Base-by-base conservation (phyloP, 2,797 vertebrate genomes). In the Acrossocheilus wenchowensis region DNA sequence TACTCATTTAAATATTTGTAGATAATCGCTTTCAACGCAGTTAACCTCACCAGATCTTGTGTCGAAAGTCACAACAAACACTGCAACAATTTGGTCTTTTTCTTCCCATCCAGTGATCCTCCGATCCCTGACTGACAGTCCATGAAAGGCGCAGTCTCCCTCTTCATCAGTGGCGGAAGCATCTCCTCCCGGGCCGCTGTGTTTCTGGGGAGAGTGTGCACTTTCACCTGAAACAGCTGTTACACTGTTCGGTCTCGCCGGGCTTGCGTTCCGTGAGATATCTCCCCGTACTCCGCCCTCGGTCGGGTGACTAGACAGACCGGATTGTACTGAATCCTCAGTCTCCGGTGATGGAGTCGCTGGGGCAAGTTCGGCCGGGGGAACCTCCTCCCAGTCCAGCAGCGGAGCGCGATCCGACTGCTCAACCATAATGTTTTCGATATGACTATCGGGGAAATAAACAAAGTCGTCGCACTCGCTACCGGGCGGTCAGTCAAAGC, bases 31-130 rank as follows among this genome's bases (percentile, higher is more conserved):
- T 36, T 68, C 15, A 68, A 68, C 66, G 78, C 52, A 45, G 7
- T 34, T 77, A 57, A 19, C n/a, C 94, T 96, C 90, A 99, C 98
- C 98, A 87, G 97, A 97, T 95, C 98, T 96, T 0, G 98, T 96
- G 82, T 98, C 97, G 94, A 99, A 99, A 73, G 98, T 98, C 54
- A 99, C 97, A 87, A 99, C 97, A 84, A 99, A 99, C 84, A 99
- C 97, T 0, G 98, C 95, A 92, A 98, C 95, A 91, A 99, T 97
- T 92, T 98, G 98, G 88, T 99, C 98, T 36, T 95, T 96, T 88
- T 98, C 97, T 90, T 98, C 98, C 95, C 97, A 97, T 90, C 96
- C 90, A 41, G 86, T 50, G 36, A 84, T 48, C 14, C 88, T 84
- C 4, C 87, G 94, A 36, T 93, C 91, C 89, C 92, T 93, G 71